Base-by-base conservation (phyloP, 92 coral and sea anemone species). In the Nematostella vectensis region DNA sequence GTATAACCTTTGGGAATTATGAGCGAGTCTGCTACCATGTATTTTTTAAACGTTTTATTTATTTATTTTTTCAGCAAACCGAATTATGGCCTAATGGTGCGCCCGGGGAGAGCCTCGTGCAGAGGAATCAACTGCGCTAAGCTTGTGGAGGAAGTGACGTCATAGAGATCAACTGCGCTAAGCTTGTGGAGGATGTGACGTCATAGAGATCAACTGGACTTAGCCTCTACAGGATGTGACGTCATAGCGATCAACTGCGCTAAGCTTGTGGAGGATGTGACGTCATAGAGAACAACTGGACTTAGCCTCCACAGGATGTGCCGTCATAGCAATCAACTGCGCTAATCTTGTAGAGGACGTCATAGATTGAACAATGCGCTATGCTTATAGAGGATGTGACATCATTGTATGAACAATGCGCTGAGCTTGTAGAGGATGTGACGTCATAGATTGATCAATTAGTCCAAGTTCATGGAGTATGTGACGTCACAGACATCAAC, bases 61-160 rank as follows among this genome's bases (percentile, higher is more conserved):
- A n/a, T n/a, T n/a, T n/a, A n/a, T 33, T 15, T 66, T 57, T 45
- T 2, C 79, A 86, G 96, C 83, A 87, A 87, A 74, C 87, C 96
- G 6, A 76, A 57, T 58, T 81, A 77, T 40, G 96, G 96, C 13
- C 75, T 87, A 50, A 82, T 87, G 86, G 96, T 77, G 23, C 81
- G 91, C 11, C 96, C 96, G 25, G 66, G 72, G 49, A 79, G 91
- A 23, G 96, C 85, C 27, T 77, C 96, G 8, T 83, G 89, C 43
- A 74, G 89, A 59, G 96, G 96, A 42, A 87, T 87, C 31, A 81
- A 81, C 36, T 81, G 88, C 47, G 67, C 88, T 47, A 77, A 77
- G 50, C 71, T 81, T 27, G 60, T 81, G 55, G 56, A 55, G 25
- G 71, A 65, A 3, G 25, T 22, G 29, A 17, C 57, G 17, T 47